Evolutionary conservation across 2,888 invertebrate species (phyloP).

Genomic region (Kuschelorhynchus macadamiae): DNA sequence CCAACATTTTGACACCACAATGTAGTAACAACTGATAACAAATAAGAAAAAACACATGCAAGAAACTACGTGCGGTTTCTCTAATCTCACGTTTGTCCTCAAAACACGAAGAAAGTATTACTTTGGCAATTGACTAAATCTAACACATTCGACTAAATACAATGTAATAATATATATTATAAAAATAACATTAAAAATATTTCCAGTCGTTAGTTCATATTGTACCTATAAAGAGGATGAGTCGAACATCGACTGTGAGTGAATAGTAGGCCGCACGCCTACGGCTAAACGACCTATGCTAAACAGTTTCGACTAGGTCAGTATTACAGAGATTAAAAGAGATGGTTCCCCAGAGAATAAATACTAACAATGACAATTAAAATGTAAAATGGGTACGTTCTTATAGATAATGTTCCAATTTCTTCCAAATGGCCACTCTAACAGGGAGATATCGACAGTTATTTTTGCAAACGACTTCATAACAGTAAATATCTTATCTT

Average conservation of each 20-base stretch:
- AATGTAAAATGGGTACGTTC: constrained; percentile 5
- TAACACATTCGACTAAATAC: no score
- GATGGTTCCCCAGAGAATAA: constrained; percentile 39
- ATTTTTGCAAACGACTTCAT: constrained; percentile 7
- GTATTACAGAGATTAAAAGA: constrained; percentile 35
- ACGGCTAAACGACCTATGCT: constrained; percentile 36
- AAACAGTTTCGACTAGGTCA: constrained; percentile 37
- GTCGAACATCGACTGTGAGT: constrained; percentile 9
- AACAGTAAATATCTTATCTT: constrained; percentile 10
- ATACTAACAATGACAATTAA: constrained; percentile 23
- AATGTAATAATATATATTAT: no score
- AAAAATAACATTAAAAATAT: no score
- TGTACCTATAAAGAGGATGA: constrained; percentile 14
- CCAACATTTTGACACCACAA: no score
- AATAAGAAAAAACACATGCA: no score
- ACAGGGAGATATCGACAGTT: constrained; percentile 5
- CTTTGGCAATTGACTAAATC: no score
- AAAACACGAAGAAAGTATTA: no score
- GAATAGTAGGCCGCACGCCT: constrained; percentile 33
- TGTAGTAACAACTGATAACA: no score
- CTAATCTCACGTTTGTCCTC: no score
- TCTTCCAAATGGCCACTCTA: constrained; percentile 5
- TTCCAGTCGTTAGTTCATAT: no score
- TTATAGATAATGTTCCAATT: constrained; percentile 1
- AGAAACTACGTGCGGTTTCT: no score